Evolutionary conservation across 2,888 invertebrate species (phyloP), one percentile per base, ranked within the genome.

Genomic region (Lysandra bellargus): DNA sequence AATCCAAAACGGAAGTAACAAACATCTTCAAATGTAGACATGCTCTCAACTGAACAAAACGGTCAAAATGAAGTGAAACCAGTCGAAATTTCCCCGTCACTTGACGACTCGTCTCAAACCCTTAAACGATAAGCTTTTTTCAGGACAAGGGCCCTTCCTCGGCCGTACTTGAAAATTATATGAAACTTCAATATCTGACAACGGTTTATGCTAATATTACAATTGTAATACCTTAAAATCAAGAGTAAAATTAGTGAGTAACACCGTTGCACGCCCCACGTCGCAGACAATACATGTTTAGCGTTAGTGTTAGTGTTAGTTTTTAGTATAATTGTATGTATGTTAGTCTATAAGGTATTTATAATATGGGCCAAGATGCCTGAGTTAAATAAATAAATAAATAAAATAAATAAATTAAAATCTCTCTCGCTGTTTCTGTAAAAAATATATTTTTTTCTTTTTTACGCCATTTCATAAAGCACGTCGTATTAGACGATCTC

Each of bases 41-140:
- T 0, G 7, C 9, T 69, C 30, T 30, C 23, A 4, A 30, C 64
- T 69, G 30, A 30, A 23, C 69, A 69, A 69, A 69, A 37, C 69
- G 33, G 33, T 33, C 33, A 37, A 37, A 69, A 69, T 69, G 33
- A 69, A 37, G 33, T 69, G 69, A 33, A 4, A 33, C 17, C 33
- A 17, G 69, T 69, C 17, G 69, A 69, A 69, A 69, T 69, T 69
- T 69, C 17, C 33, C 33, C 14, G 69, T 69, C 69, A 37, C 69
- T 69, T 37, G 33, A 69, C 33, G 69, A 30, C 30, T 64, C 64
- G 30, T 64, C 69, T 33, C 33, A 69, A 33, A 37, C 69, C 37
- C 69, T 69, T 69, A 69, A 69, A 69, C 69, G 69, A 69, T 69
- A 69, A 69, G 69, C 33, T 69, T 69, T 69, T 69, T 37, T 33